These are phyloP conservation scores for Temnothorax longispinosus DNA, from an alignment of 1,140 invertebrate species.

Conservation along the genomic window DNA sequence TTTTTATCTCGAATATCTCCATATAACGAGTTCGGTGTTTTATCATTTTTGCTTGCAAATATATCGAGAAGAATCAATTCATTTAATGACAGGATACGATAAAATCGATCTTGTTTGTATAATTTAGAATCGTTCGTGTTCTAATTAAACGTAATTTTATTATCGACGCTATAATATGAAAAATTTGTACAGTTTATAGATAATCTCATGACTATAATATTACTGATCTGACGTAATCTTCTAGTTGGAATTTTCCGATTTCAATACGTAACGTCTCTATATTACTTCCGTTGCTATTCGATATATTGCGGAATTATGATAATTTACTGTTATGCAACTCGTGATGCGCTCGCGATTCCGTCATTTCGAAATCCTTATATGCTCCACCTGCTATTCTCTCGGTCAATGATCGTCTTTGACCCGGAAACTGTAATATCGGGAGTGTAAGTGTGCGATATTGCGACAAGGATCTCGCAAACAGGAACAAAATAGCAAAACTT, in stretches of 20 bases:
- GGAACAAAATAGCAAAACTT: background rate
- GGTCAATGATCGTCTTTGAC: slow-evolving; percentile 17
- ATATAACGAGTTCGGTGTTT: background rate
- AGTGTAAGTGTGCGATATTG: background rate
- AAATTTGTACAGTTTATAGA: background rate
- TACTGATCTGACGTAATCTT: slow-evolving; percentile 19
- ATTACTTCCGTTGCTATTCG: slow-evolving; percentile 15
- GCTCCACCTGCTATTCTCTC: background rate
- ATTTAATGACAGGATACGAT: background rate
- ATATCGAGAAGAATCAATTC: background rate
- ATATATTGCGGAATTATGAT: slow-evolving; percentile 23
- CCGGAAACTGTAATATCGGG: background rate
- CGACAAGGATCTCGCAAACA: background rate
- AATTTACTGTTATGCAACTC: slow-evolving; percentile 22
- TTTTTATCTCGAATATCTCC: background rate
- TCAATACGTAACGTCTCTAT: background rate
- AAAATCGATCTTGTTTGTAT: background rate
- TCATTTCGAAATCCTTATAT: slow-evolving; percentile 3
- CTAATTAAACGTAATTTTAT: slow-evolving; percentile 31
- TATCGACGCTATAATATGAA: background rate
- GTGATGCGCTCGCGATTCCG: background rate
- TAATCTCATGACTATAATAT: background rate
- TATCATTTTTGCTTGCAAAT: background rate
- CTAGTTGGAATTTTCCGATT: background rate
- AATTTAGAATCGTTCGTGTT: background rate